Evolutionary conservation across 2,888 invertebrate species (phyloP), one percentile per base, ranked within the genome.

Genomic region (Seira musarum): DNA sequence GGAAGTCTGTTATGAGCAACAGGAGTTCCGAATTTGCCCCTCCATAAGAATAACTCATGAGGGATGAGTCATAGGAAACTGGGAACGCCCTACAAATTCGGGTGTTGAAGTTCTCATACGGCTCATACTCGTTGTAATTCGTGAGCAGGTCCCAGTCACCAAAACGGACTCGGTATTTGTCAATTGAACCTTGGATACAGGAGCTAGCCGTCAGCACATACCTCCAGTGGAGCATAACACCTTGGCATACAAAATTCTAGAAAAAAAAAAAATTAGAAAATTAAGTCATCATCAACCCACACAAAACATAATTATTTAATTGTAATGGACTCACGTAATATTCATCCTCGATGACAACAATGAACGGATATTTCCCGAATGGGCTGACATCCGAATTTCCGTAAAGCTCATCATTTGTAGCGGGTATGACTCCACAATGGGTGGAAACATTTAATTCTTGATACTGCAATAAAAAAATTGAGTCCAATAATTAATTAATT

Each of bases 121-220:
- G 70, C 53, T 85, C 85, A 60, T 85, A 84, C 71, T 85, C 85
- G 35, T 85, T 85, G 53, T 82, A 83, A 71, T 85, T 80, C 49
- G 81, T 84, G 30, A 82, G 81, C n/a, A 85, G 21, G 68, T 85
- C 85, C 85, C 85, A 85, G 65, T 85, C 85, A 19, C 81, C 84
- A 25, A 74, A 77, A 25, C 85, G 82, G 8, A 85, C 81, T 1
- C 83, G 75, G 21, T 82, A 79, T 21, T 81, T 82, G 35, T 83
- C 82, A n/a, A 81, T 66, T 25, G 82, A 72, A 5, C 82, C 77
- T 24, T 79, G 74, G 19, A 85, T 77, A 68, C 85, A 85, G 19
- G 85, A 84, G 10, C 65, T 73, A 1, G 82, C 60, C 0, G 85
- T 85, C 35, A 85, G 64, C 8, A 85, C 72, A 40, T 82, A 83